Evolutionary conservation across 2,888 invertebrate species (phyloP), one percentile per base, ranked within the genome.

Genomic region (Volucella zonaria): DNA sequence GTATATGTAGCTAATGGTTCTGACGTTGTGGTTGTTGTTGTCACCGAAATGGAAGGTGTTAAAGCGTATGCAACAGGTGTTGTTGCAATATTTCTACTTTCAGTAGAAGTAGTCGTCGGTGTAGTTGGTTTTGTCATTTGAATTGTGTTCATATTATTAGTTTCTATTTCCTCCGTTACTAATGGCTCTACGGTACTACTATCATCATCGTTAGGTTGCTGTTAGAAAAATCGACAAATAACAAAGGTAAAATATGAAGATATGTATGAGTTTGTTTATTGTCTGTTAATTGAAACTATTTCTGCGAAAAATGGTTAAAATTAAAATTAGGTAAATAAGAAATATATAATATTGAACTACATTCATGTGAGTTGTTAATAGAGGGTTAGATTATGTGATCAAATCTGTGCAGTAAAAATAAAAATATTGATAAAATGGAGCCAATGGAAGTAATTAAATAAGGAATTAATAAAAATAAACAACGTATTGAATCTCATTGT

Each of bases 131-230:
- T 73, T 64, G 82, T 83, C 52, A 87, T 74, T 82, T 87, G 54
- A 75, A 70, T 78, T 66, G 67, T 87, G 83, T 87, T 86, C 49
- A 73, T 76, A 56, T 54, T 74, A 56, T 71, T 86, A 78, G 80
- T 82, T 62, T 59, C 71, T 61, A 64, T 67, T 66, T 81, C 86
- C 70, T 81, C 87, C 86, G 71, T 51, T 81, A 87, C 54, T 87
- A 78, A 87, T 88, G 83, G 71, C 77, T 74, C 82, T 81, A 86
- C 71, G 68, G 86, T 86, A 61, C 77, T 80, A 86, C 80, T 82
- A 75, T 78, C 82, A 47, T 87, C 87, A 71, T 71, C 85, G 23
- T 68, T 51, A 49, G 79, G 58, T 75, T 83, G 83, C 83, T 83
- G 83, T 80, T 80, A 83, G 80, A 80, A 31, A 83, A 70, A 80